Conservation (phyloP, 2,113 vertebrate genomes). For the Cyanoderma ruficeps region DNA sequence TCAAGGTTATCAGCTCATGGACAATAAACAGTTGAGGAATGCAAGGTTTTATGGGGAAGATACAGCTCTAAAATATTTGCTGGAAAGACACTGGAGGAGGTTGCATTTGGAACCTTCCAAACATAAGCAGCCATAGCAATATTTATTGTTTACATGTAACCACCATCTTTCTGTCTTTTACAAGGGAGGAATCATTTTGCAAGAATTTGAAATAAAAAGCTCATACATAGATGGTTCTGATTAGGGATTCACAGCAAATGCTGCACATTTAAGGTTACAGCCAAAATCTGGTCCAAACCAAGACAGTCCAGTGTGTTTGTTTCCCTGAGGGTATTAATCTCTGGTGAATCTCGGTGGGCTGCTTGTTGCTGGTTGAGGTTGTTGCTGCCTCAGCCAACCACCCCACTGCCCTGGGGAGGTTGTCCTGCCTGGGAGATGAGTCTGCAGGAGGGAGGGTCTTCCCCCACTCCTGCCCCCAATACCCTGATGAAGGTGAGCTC, state of each 20-base stretch:
- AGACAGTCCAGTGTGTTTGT: neutral
- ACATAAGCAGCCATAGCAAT: constrained; percentile 4
- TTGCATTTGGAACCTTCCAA: constrained; percentile 10
- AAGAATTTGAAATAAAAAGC: constrained; percentile 16
- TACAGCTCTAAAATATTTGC: neutral
- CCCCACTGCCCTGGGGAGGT: too few relatives aligned
- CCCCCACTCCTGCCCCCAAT: neutral
- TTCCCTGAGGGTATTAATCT: neutral
- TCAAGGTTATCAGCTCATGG: neutral
- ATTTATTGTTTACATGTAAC: constrained; percentile 40
- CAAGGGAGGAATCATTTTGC: neutral
- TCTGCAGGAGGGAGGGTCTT: neutral
- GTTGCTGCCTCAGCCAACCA: neutral
- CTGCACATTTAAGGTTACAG: neutral
- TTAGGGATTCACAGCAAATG: neutral
- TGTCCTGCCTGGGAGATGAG: accelerated
- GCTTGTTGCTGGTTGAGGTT: too few relatives aligned
- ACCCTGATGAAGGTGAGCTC: neutral
- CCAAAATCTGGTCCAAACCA: neutral
- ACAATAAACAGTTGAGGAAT: constrained; percentile 44
- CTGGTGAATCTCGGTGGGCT: neutral
- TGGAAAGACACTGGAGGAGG: constrained; percentile 29
- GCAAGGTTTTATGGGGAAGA: constrained; percentile 30
- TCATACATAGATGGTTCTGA: neutral
- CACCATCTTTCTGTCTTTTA: constrained; percentile 3